Conservation (phyloP, 2,888 invertebrate species). For the Lagria hirta region DNA sequence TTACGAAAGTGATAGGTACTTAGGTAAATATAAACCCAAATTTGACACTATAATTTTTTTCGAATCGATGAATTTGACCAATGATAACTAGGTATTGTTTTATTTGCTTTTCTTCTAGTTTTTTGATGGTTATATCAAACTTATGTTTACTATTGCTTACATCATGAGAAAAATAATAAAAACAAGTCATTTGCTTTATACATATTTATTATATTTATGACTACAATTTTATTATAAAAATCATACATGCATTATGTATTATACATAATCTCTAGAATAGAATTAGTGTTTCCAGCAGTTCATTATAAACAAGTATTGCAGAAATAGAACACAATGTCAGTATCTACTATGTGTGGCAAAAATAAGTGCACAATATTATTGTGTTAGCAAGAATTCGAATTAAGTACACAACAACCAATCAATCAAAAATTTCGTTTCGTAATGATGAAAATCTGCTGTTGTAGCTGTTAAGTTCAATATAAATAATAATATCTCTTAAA, state of each 20-base stretch:
- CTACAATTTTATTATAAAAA: conserved; percentile 52
- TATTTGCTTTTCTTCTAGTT: too few species aligned
- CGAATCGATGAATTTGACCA: too few species aligned
- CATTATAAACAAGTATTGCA: conserved; percentile 6
- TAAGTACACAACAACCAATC: conserved; percentile 15
- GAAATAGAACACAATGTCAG: too few species aligned
- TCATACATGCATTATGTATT: conserved; percentile 44
- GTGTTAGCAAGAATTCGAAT: conserved; percentile 16
- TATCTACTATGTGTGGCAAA: conserved; percentile 11
- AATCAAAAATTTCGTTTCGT: conserved; percentile 3
- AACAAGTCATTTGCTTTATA: conserved; percentile 39
- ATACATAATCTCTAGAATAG: conserved; percentile 31
- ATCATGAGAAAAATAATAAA: too few species aligned
- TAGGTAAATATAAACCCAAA: too few species aligned
- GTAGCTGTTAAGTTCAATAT: too few species aligned
- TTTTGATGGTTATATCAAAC: too few species aligned
- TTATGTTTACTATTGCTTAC: too few species aligned
- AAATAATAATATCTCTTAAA: conserved; percentile 22
- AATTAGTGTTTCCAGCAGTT: conserved; percentile 36
- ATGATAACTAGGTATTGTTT: too few species aligned
- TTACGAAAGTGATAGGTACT: too few species aligned
- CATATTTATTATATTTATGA: conserved; percentile 49
- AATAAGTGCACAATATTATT: conserved; percentile 28
- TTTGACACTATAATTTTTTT: too few species aligned
- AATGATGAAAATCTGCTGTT: conserved; percentile 11